Evolutionary conservation across 2,888 invertebrate genomes (phyloP).

Genomic region (Clanis bilineata): DNA sequence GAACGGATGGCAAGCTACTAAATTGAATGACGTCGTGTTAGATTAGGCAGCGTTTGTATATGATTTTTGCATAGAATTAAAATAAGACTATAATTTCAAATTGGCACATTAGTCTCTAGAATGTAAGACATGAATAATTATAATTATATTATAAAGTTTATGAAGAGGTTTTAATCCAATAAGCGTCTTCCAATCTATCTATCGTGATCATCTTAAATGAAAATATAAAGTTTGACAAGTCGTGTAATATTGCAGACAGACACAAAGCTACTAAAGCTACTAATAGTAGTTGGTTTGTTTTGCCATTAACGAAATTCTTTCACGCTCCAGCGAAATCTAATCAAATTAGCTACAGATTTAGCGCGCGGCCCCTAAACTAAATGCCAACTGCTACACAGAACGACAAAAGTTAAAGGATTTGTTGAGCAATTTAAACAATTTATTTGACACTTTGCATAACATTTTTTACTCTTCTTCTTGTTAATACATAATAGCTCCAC

Average conservation of each 20-base stretch:
- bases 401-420: neutral
- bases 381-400: neutral
- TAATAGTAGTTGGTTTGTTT: slow-evolving; percentile 31
- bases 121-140: too few relatives aligned
- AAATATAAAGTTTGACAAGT: neutral
- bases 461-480: neutral
- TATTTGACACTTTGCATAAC: slow-evolving; percentile 12
- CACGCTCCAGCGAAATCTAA: slow-evolving; percentile 30
- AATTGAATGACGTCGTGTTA: too few relatives aligned
- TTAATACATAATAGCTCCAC: too few relatives aligned
- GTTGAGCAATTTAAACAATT: slow-evolving; percentile 3
- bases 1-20: too few relatives aligned
- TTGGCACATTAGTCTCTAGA: too few relatives aligned
- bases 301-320: slow-evolving; percentile 33
- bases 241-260: neutral
- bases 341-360: slow-evolving; percentile 35
- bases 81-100: too few relatives aligned
- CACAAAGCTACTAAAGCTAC: slow-evolving; percentile 21
- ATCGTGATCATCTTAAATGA: too few relatives aligned
- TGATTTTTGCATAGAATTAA: too few relatives aligned
- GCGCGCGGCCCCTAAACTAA: slow-evolving; percentile 21
- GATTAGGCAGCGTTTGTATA: too few relatives aligned
- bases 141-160: too few relatives aligned
- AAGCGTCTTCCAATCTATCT: too few relatives aligned
- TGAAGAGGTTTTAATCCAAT: too few relatives aligned